These are phyloP conservation scores for Lepilemur ruficaudatus DNA, from an alignment of 2,797 vertebrate genomes.

Conservation along the genomic window DNA sequence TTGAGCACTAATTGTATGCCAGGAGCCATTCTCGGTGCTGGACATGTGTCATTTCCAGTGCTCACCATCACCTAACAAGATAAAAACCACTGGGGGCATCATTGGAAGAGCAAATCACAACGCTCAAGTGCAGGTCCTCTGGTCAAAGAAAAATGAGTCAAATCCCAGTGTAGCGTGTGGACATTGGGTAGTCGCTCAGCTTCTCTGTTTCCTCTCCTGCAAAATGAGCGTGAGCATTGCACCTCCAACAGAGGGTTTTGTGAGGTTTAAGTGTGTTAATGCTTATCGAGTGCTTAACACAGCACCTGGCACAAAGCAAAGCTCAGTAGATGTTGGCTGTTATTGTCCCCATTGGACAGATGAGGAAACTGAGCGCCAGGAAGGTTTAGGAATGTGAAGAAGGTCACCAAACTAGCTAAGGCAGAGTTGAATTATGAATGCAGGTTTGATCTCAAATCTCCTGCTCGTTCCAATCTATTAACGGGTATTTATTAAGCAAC, in stretches of 20 bases:
- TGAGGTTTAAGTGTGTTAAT: not conserved
- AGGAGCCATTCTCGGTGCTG: not conserved
- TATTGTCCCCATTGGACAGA: not conserved
- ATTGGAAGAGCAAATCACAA: not conserved
- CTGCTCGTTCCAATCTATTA: not conserved
- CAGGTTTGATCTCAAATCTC: not conserved
- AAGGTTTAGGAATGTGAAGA: not conserved
- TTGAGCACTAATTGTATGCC: not conserved
- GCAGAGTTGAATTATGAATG: not conserved
- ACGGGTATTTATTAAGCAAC: not conserved
- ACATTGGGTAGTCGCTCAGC: not conserved
- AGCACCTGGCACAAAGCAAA: not conserved
- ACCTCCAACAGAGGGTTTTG: not conserved
- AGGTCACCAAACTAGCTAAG: not conserved
- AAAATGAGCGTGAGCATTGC: not conserved
- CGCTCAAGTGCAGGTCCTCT: not conserved
- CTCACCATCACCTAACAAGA: not conserved
- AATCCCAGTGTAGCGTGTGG: rapidly evolving
- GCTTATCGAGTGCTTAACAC: not conserved
- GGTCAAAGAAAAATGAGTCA: not conserved
- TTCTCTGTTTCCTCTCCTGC: not conserved
- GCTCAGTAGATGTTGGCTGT: not conserved
- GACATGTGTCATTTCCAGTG: no score
- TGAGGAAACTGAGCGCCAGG: not conserved
- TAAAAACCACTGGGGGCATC: not conserved